Base-by-base conservation (phyloP, 1,140 invertebrate genomes). In the Lanistes nyassanus region DNA sequence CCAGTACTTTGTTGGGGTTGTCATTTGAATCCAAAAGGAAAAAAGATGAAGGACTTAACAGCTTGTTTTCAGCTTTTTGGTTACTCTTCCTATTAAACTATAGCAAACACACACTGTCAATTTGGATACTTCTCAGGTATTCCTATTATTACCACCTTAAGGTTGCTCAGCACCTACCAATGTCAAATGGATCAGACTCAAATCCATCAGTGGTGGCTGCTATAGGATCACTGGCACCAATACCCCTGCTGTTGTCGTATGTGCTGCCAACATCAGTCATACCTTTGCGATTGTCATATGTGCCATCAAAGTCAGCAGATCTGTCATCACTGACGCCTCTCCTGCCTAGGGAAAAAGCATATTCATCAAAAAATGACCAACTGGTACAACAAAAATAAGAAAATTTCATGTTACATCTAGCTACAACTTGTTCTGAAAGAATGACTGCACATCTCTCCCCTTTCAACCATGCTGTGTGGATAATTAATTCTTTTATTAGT, bases 141-240 rank as follows among this genome's bases (percentile, higher is more conserved):
- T 47, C 9, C 42, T 47, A 47, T 6, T 2, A 1, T 47, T 47
- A 3, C 2, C 19, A 3, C 2, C 19, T 11, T n/a, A 60, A 69
- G 4, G 11, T 19, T 37, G n/a, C 39, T 68, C n/a, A n/a, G n/a
- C n/a, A 77, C 79, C 58, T 73, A 82, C 82, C 72, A 77, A 84
- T 76, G 58, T 83, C 80, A 82, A 83, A 85, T 36, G 82, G 76
- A 76, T 85, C 82, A 70, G 69, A 29, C 16, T 51, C 31, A 19
- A 71, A 34, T 31, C 69, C 69, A 42, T 72, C 60, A 47, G 42
- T 16, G 19, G 1, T 47, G 11, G 31, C 19, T 60, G 34, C 9
- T 9, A 29, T 62, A 23, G 70, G 13, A 37, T 72, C 70, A 60
- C 39, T 72, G 36, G 19, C 70, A n/a, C 56, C 23, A 9, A 62